A percentile compares a stretch with the other conserved stretches of the same genome.
These are phyloP conservation scores for Himalopsyche kuldschensis DNA, from an alignment of 2,888 invertebrate species.

Conservation along the genomic window DNA sequence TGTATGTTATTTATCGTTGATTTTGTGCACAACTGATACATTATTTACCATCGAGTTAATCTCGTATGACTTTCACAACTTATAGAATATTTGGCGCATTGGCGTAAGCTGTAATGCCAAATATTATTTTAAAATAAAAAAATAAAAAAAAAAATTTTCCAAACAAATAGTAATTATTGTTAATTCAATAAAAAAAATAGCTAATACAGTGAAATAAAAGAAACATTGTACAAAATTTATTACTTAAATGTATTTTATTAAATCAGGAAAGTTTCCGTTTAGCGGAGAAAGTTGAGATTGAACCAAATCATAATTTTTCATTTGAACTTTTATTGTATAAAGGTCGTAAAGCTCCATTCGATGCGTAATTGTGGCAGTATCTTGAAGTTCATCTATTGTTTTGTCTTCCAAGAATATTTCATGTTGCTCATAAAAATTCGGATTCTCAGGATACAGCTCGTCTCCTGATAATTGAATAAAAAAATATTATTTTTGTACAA, in stretches of 20 bases:
- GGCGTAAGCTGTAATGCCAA: too few relatives aligned
- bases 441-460: slow-evolving; percentile 51
- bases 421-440: slow-evolving; percentile 42
- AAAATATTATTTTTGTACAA: neutral
- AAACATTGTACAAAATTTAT: too few relatives aligned
- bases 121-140: too few relatives aligned
- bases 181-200: too few relatives aligned
- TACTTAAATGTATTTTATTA: neutral
- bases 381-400: slow-evolving; percentile 46
- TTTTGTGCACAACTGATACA: too few relatives aligned
- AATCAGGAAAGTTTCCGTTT: slow-evolving; percentile 18
- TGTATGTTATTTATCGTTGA: too few relatives aligned
- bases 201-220: too few relatives aligned
- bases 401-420: slow-evolving; percentile 42
- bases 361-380: slow-evolving; percentile 44
- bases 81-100: too few relatives aligned
- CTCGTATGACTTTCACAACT: too few relatives aligned
- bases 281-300: slow-evolving; percentile 35
- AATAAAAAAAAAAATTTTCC: too few relatives aligned
- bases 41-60: too few relatives aligned
- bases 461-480: slow-evolving; percentile 53
- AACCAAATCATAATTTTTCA: slow-evolving; percentile 33
- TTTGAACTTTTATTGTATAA: slow-evolving; percentile 26
- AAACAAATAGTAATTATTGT: too few relatives aligned
- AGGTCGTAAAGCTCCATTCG: slow-evolving; percentile 41